phyloP scores from a whole-genome alignment of 2,888 invertebrate genomes.

The Drosophila yooni region DNA sequence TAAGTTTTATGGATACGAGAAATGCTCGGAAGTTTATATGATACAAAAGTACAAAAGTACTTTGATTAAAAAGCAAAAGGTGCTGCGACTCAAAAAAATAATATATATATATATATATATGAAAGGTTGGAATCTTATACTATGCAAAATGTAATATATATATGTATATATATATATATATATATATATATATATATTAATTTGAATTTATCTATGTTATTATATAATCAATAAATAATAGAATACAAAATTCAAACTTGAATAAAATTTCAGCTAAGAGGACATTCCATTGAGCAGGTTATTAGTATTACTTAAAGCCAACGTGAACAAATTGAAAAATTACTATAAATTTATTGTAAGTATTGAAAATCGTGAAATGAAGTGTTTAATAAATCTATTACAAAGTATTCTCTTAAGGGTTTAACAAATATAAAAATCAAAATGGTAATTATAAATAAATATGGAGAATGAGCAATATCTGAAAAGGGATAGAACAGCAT shows the following conservation, averaged over 20 bases:
- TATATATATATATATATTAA: background rate
- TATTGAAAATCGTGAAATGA: slow-evolving; percentile 43
- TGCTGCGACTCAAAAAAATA: slow-evolving; percentile 24
- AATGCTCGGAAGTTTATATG: slow-evolving; percentile 27
- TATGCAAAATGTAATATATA: slow-evolving; percentile 32
- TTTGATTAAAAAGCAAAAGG: slow-evolving; percentile 38
- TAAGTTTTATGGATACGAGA: slow-evolving; percentile 2
- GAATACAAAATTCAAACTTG: slow-evolving; percentile 45
- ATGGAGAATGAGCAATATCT: slow-evolving; percentile 10
- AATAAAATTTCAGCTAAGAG: slow-evolving; percentile 67
- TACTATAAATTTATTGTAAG: slow-evolving; percentile 28
- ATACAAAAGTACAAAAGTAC: slow-evolving; percentile 29
- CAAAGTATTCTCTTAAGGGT: slow-evolving; percentile 8
- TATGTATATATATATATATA: background rate
- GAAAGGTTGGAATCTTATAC: slow-evolving; percentile 25
- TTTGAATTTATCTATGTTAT: slow-evolving; percentile 42
- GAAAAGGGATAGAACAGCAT: slow-evolving; percentile 13
- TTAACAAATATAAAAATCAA: background rate
- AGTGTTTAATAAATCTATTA: slow-evolving; percentile 23
- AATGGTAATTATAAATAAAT: background rate
- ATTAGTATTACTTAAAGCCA: slow-evolving; percentile 68
- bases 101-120: slow-evolving; percentile 1
- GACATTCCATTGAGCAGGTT: slow-evolving; percentile 75
- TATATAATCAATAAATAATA: slow-evolving; percentile 38
- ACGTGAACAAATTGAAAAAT: slow-evolving; percentile 50